A percentile compares a stretch with the other conserved stretches of the same genome.
Evolutionary conservation across 2,888 invertebrate genomes (phyloP).

Genomic region (Bugula neritina): DNA sequence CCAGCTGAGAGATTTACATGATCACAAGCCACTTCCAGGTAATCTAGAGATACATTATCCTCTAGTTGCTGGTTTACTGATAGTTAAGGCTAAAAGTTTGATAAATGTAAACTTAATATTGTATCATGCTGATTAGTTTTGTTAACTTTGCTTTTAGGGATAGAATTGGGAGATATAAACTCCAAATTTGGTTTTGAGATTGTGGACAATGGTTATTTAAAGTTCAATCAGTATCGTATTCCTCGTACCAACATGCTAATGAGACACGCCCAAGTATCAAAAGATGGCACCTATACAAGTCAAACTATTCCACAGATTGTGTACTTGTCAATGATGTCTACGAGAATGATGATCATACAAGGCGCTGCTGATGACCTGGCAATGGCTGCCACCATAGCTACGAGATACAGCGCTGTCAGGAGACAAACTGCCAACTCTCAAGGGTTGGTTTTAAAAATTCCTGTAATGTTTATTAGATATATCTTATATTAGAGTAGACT

Average conservation of each 20-base stretch:
- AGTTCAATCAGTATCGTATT: constrained; percentile 78
- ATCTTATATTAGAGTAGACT: too few species aligned
- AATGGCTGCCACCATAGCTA: constrained; percentile 80
- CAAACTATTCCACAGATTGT: constrained; percentile 38
- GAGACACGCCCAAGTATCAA: constrained; percentile 67
- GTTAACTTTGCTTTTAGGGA: constrained; percentile 56
- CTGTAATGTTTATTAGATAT: too few species aligned
- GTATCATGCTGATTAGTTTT: too few species aligned
- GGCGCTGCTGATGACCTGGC: constrained; percentile 63
- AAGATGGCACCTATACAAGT: constrained; percentile 44
- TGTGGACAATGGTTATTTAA: constrained; percentile 87
- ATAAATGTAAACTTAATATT: background rate
- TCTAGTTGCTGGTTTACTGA: background rate
- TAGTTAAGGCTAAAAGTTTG: background rate
- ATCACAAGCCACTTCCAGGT: constrained; percentile 77
- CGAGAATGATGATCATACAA: constrained; percentile 75
- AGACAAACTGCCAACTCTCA: constrained; percentile 80
- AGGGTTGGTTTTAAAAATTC: constrained; percentile 60
- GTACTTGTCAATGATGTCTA: constrained; percentile 66
- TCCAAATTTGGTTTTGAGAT: constrained; percentile 86
- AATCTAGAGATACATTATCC: too few species aligned
- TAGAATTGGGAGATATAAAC: constrained; percentile 90
- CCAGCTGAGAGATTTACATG: constrained; percentile 79
- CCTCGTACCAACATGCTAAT: constrained; percentile 86
- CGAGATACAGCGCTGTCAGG: constrained; percentile 82